A percentile compares a stretch with the other conserved stretches of the same genome.
phyloP scores from a whole-genome alignment of 1,140 invertebrate genomes.

The Achatina immaculata region DNA sequence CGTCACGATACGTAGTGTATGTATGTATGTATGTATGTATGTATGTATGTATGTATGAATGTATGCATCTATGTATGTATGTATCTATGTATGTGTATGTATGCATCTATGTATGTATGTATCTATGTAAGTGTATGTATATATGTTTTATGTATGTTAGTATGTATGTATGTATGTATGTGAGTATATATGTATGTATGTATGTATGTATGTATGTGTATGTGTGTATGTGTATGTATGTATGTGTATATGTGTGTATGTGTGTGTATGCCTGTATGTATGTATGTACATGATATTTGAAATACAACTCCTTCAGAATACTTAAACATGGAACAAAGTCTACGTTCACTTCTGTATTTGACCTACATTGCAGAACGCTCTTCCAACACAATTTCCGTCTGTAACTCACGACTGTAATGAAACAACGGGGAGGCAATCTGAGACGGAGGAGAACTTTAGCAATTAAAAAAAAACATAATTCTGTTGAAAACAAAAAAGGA shows the following conservation, averaged over 20 bases:
- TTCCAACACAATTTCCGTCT: no score
- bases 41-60: background rate
- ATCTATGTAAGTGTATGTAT: background rate
- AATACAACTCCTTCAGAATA: no score
- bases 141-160: background rate
- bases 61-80: conserved; percentile 5
- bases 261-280: background rate
- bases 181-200: conserved; percentile 20
- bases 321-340: no score
- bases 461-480: no score
- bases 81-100: conserved; percentile 1
- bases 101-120: conserved; percentile 2
- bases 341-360: no score
- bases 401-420: no score
- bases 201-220: conserved; percentile 21
- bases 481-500: no score
- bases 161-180: conserved; percentile 23
- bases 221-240: conserved; percentile 14
- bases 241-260: background rate
- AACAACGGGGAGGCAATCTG: no score
- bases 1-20: no score
- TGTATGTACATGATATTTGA: background rate
- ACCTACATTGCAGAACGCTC: no score
- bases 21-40: no score
- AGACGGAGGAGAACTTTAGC: no score